A percentile compares a stretch with the other conserved stretches of the same genome.
These are phyloP conservation scores for Gandaritis pyraliata DNA, from an alignment of 2,888 invertebrate species.

Conservation along the genomic window DNA sequence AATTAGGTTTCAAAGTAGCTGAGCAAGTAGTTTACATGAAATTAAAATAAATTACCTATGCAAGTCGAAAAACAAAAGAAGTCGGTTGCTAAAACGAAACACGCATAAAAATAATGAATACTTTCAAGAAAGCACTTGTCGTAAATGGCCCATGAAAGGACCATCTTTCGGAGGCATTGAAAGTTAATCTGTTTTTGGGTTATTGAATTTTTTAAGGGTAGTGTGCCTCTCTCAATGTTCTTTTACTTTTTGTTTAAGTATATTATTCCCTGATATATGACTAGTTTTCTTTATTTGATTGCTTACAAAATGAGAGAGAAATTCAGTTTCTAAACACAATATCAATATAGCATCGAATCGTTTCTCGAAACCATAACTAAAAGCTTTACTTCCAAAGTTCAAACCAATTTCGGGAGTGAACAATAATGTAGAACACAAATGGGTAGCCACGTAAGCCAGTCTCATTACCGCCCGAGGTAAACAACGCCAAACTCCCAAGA, in stretches of 20 bases:
- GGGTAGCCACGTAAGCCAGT: conserved; percentile 30
- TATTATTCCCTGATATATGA: too few species aligned
- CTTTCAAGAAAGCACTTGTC: conserved; percentile 11
- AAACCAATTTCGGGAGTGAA: conserved; percentile 24
- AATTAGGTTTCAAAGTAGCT: too few species aligned
- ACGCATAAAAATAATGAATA: conserved; percentile 16
- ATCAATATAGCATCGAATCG: not conserved
- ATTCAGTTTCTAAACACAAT: too few species aligned
- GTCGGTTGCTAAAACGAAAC: conserved; percentile 6
- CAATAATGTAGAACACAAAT: conserved; percentile 26
- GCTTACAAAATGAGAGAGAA: too few species aligned
- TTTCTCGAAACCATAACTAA: conserved; percentile 7
- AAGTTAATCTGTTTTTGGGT: too few species aligned
- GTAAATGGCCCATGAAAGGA: conserved; percentile 6
- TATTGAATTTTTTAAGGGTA: not conserved
- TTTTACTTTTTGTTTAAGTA: too few species aligned
- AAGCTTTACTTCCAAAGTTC: conserved; percentile 16
- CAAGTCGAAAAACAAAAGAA: not conserved
- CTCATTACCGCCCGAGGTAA: conserved; percentile 31
- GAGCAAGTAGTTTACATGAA: not conserved
- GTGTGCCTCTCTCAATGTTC: too few species aligned
- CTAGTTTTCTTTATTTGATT: too few species aligned
- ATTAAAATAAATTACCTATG: not conserved
- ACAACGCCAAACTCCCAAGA: conserved; percentile 27
- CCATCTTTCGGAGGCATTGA: conserved; percentile 1